Evolutionary conservation across 2,888 invertebrate genomes (phyloP).

Genomic region (Acleris cristana): DNA sequence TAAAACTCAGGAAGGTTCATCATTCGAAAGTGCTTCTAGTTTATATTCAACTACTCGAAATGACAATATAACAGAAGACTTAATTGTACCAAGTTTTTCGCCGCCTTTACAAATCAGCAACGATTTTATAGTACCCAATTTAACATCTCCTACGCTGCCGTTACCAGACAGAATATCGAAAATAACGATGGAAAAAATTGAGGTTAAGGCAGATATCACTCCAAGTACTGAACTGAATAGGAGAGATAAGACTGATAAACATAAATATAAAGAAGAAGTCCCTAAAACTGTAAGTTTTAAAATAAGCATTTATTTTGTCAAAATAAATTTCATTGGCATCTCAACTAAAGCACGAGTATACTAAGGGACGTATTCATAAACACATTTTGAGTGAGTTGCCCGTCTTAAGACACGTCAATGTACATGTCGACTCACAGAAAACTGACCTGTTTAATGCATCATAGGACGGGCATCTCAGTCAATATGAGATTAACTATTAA

Average conservation of each 20-base stretch:
- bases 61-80: constrained; percentile 87
- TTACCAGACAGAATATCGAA: constrained; percentile 68
- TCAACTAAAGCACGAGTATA: no score
- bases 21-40: constrained; percentile 94
- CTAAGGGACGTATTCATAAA: no score
- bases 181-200: constrained; percentile 68
- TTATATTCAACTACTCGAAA: constrained; percentile 90
- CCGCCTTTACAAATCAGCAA: constrained; percentile 82
- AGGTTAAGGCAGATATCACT: constrained; percentile 72
- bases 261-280: constrained; percentile 66
- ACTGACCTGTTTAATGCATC: no score
- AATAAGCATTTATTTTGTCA: neutral
- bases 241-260: constrained; percentile 79
- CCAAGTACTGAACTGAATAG: constrained; percentile 61
- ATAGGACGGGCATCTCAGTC: no score
- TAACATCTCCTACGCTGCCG: constrained; percentile 77
- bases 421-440: no score
- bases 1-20: constrained; percentile 89
- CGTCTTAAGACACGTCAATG: no score
- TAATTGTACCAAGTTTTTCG: constrained; percentile 85
- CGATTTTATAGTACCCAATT: constrained; percentile 74
- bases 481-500: no score
- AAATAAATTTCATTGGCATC: no score
- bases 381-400: no score
- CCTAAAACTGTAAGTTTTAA: constrained; percentile 55